These are phyloP conservation scores for Bubalus kerabau DNA, from an alignment of 2,113 vertebrate species.

Conservation along the genomic window DNA sequence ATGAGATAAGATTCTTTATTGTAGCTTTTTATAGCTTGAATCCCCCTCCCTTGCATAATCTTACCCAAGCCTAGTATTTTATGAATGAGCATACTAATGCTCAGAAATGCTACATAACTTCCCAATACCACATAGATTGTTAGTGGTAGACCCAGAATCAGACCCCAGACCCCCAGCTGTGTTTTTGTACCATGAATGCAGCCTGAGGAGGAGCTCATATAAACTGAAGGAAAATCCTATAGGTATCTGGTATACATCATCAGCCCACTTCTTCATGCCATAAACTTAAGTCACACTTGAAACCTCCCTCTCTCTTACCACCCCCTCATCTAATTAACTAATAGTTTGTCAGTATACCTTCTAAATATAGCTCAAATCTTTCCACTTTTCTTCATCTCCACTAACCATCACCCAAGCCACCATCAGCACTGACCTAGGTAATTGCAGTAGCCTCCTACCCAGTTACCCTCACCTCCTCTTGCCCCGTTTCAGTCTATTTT, in stretches of 20 bases:
- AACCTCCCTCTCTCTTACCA: not conserved
- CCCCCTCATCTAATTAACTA: slow-evolving; percentile 21
- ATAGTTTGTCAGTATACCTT: slow-evolving; percentile 8
- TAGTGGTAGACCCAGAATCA: not conserved
- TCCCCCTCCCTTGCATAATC: not conserved
- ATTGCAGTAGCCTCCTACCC: not conserved
- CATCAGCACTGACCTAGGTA: not conserved
- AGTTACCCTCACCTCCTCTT: not conserved
- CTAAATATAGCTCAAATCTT: not conserved
- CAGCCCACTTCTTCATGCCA: not conserved
- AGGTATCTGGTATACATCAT: not conserved
- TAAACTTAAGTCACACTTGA: slow-evolving; percentile 16
- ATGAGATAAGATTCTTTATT: not conserved
- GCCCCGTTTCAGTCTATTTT: not conserved
- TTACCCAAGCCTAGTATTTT: not conserved
- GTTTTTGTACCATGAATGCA: not conserved
- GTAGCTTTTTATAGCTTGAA: not conserved
- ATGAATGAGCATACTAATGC: not conserved
- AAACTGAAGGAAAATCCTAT: slow-evolving; percentile 20
- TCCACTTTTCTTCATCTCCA: not conserved
- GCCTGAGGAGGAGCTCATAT: not conserved
- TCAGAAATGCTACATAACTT: not conserved
- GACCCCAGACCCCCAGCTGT: not conserved
- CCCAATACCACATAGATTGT: not conserved
- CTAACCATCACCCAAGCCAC: not conserved